phyloP scores from a whole-genome alignment of 2,797 vertebrate genomes.

The Enteromius thamalakanensis region DNA sequence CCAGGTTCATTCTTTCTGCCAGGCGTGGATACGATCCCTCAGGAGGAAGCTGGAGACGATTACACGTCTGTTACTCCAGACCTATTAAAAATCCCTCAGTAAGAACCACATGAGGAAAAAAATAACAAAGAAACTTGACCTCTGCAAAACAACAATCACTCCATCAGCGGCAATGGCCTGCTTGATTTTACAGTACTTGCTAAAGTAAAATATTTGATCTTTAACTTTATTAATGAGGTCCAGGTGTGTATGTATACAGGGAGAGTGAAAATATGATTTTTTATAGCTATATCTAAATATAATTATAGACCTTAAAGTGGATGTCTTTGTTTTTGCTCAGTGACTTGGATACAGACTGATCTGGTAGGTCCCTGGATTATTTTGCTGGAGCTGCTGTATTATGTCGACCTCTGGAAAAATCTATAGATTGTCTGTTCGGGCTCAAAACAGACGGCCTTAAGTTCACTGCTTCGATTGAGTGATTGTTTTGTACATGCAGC shows the following conservation, averaged over 20 bases:
- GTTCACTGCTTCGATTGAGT: background rate
- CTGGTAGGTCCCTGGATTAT: conserved; percentile 8
- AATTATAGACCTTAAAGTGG: background rate
- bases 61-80: conserved; percentile 57
- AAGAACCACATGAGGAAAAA: conserved; percentile 25
- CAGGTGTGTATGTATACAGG: background rate
- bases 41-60: conserved; percentile 46
- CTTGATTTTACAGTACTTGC: conserved; percentile 25
- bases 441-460: background rate
- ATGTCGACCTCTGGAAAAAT: background rate
- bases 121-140: conserved; percentile 36
- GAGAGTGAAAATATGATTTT: background rate
- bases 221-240: background rate
- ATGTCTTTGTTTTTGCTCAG: background rate
- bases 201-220: background rate
- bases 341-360: background rate
- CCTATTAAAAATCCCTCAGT: conserved; percentile 55
- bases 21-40: conserved; percentile 10
- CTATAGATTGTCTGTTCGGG: background rate
- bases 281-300: background rate
- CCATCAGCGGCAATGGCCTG: background rate
- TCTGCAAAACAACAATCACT: conserved; percentile 15
- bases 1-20: conserved; percentile 33
- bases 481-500: background rate
- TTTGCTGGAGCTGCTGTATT: background rate